These are phyloP conservation scores for Coenonympha glycerion DNA, from an alignment of 2,888 invertebrate genomes.

Conservation along the genomic window DNA sequence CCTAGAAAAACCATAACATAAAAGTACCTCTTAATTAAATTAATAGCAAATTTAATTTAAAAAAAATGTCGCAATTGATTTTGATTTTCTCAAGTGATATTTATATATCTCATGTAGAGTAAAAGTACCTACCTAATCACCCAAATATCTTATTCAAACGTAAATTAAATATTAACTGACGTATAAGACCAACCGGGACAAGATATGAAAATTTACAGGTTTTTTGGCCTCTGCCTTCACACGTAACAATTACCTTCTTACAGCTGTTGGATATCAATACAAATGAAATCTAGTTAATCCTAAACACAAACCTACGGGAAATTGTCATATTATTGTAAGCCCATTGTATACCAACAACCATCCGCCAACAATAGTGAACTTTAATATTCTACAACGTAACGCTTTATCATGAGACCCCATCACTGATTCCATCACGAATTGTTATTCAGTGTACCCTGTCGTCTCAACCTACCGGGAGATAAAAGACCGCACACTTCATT, in stretches of 20 bases:
- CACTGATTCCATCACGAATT: conserved; percentile 40
- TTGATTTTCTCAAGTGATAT: no score
- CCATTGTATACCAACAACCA: conserved; percentile 26
- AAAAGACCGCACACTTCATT: conserved; percentile 46
- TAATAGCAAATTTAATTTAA: no score
- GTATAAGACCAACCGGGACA: no score
- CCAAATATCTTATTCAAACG: no score
- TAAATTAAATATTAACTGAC: no score
- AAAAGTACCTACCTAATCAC: no score
- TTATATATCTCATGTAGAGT: no score
- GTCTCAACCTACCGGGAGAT: conserved; percentile 27
- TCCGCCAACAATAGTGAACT: conserved; percentile 30
- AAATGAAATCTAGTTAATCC: background rate
- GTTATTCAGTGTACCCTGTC: conserved; percentile 39
- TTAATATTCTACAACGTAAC: conserved; percentile 30
- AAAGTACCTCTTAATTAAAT: no score
- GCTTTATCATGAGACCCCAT: conserved; percentile 35
- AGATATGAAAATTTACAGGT: no score
- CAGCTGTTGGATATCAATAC: background rate
- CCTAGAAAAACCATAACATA: no score
- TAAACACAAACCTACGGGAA: conserved; percentile 10
- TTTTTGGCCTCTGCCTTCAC: no score
- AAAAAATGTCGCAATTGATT: no score
- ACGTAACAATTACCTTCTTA: background rate
- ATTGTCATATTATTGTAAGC: conserved; percentile 14